Evolutionary conservation across 2,888 invertebrate genomes (phyloP), one percentile per base, ranked within the genome.

Genomic region (Brachylomia viminalis): DNA sequence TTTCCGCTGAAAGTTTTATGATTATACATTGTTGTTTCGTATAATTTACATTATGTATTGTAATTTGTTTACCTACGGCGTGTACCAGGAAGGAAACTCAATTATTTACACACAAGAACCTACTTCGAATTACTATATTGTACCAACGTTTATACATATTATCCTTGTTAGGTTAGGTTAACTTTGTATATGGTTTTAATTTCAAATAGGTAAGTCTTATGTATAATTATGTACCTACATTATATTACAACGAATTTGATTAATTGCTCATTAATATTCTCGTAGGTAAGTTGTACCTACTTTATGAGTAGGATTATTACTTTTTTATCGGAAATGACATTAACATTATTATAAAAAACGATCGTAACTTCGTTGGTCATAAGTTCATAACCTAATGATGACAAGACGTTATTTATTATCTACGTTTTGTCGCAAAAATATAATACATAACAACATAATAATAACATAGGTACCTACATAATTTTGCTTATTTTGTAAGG

Each of bases 21-120:
- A 49, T 74, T 68, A 70, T 49, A 72, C 78, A 76, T 74, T 67
- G 72, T 59, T 74, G 61, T 66, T 80, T 77, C 42, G 52, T 73
- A 56, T 47, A 64, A 84, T 77, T 72, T 17, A 75, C 68, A 84
- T 81, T 42, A 77, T 75, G 23, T 80, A 80, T 79, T 80, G 42
- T 75, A 76, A 83, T 82, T 65, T 82, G 84, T 80, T 75, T 82
- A 75, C 77, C 69, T 77, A 74, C 30, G 45, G 61, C 15, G n/a
- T 72, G 23, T 76, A 62, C 67, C 54, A 81, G 88, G 87, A 81
- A 86, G 87, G 87, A 85, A 88, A 86, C 75, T 75, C 11, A 65
- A 73, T 62, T 82, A 79, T 81, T 82, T 64, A 83, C 52, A 30
- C 49, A 72, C 66, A 62, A 82, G 74, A 75, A 78, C 82, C 54